Percentiles rank a stretch among this genome's conserved stretches.
Conservation (phyloP, 2,797 vertebrate genomes). For the Lindbergichthys nudifrons region DNA sequence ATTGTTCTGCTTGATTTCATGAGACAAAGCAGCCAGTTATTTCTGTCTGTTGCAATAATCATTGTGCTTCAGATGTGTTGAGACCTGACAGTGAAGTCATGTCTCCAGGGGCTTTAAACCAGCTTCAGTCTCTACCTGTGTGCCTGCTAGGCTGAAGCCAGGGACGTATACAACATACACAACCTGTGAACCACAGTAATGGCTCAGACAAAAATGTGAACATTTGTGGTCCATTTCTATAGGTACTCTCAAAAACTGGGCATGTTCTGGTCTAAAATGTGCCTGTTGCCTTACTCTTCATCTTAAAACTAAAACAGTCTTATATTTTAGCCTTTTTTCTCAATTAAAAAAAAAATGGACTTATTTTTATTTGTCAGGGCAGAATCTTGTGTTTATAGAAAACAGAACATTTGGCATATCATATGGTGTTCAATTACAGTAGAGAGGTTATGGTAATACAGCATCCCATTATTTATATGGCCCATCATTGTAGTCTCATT, state of each 20-base stretch:
- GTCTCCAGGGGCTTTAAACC: neutral
- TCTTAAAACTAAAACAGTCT: no score
- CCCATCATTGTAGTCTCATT: neutral
- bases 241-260: no score
- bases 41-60: neutral
- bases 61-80: constrained; percentile 1
- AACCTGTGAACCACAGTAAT: no score
- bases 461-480: neutral
- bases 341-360: no score
- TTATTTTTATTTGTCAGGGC: no score
- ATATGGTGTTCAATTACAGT: neutral
- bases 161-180: no score
- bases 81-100: constrained; percentile 2
- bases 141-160: neutral
- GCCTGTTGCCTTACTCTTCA: no score
- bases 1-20: neutral
- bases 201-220: no score
- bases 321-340: no score
- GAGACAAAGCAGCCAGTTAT: neutral
- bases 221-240: no score
- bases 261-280: no score
- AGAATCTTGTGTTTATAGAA: no score
- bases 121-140: neutral
- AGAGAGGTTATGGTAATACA: neutral
- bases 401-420: neutral